These are phyloP conservation scores for Tenebrio molitor DNA, from an alignment of 1,140 invertebrate genomes.

Conservation along the genomic window DNA sequence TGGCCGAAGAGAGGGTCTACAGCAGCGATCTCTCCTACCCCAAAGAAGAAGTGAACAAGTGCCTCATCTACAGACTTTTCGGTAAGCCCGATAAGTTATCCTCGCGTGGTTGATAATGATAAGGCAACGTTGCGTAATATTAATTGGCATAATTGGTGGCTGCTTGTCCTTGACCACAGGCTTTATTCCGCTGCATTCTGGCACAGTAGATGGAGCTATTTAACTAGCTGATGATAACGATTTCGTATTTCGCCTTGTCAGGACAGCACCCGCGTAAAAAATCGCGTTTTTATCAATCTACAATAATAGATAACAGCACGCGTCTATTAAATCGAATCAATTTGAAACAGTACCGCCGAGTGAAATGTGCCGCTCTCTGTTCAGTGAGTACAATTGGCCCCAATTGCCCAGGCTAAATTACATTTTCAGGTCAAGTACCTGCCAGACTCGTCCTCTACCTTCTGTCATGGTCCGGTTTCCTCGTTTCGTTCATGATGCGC, in stretches of 20 bases:
- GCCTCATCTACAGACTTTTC: conserved; percentile 63
- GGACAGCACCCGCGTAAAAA: no score
- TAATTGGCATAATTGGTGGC: not conserved
- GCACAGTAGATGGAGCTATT: not conserved
- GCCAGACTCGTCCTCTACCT: conserved; percentile 78
- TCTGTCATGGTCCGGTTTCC: conserved; percentile 79
- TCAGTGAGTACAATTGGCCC: conserved; percentile 3
- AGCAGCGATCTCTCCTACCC: conserved; percentile 60
- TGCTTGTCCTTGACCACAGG: conserved; percentile 21
- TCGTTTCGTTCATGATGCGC: conserved; percentile 83
- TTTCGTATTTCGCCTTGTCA: no score
- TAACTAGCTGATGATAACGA: not conserved
- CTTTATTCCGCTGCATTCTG: not conserved
- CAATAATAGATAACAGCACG: no score
- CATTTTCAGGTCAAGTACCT: conserved; percentile 66
- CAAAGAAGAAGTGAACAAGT: conserved; percentile 61
- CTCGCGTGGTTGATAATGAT: no score
- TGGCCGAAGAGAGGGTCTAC: conserved; percentile 60
- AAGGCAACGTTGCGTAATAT: conserved; percentile 25
- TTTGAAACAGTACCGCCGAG: no score
- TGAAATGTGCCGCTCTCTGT: conserved; percentile 1
- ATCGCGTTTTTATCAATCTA: no score
- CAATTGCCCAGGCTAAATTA: not conserved
- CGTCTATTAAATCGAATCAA: no score
- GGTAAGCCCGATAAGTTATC: conserved; percentile 58